phyloP scores from a whole-genome alignment of 1,140 invertebrate species.

The Zaprionus ghesquierei region DNA sequence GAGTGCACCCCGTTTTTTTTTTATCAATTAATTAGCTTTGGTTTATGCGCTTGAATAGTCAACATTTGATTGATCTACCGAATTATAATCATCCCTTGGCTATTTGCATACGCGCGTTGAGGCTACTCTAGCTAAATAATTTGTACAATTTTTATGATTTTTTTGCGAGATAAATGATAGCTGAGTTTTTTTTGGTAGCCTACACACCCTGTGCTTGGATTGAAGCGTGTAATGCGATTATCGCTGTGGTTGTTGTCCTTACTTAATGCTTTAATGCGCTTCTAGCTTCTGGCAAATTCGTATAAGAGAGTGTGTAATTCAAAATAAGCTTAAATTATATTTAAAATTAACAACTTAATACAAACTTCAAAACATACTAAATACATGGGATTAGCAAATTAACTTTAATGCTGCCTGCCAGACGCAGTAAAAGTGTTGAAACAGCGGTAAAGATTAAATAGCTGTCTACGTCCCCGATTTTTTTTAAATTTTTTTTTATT shows the following conservation, averaged over 20 bases:
- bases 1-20: slow-evolving; percentile 9
- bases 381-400: slow-evolving; percentile 6
- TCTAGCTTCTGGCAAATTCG: no score
- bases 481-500: no score
- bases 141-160: slow-evolving; percentile 20
- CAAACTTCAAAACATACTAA: no score
- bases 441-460: no score
- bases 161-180: slow-evolving; percentile 26
- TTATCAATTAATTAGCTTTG: slow-evolving; percentile 16
- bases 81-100: slow-evolving; percentile 1
- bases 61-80: slow-evolving; percentile 29
- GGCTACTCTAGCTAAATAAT: not conserved
- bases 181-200: slow-evolving; percentile 1
- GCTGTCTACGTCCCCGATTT: no score
- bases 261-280: not conserved
- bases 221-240: not conserved
- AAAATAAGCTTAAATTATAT: not conserved
- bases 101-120: slow-evolving; percentile 30
- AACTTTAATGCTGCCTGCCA: not conserved
- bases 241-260: not conserved
- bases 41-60: slow-evolving; percentile 29
- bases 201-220: not conserved
- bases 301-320: not conserved
- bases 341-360: not conserved
- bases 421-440: slow-evolving; percentile 33